A percentile compares a stretch with the other conserved stretches of the same genome.
phyloP scores from a whole-genome alignment of 2,797 vertebrate genomes.

The Amazona ochrocephala region DNA sequence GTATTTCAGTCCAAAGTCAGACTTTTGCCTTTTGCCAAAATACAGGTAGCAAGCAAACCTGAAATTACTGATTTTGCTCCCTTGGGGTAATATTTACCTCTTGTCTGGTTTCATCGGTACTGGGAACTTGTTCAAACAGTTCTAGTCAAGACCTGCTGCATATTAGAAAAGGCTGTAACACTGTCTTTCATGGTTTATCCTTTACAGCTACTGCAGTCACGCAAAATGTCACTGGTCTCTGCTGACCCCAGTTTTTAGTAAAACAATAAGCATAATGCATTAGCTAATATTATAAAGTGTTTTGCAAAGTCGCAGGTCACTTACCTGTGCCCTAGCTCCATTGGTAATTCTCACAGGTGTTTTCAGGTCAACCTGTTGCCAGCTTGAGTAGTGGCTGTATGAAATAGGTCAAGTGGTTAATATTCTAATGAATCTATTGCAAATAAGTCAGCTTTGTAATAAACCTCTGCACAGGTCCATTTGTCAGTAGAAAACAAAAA shows the following conservation, averaged over 20 bases:
- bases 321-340: not conserved
- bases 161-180: not conserved
- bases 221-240: not conserved
- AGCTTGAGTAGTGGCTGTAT: not conserved
- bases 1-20: not conserved
- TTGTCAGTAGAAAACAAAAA: not conserved
- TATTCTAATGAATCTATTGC: slow-evolving; percentile 13
- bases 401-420: slow-evolving; percentile 22
- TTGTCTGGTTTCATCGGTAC: not conserved
- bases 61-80: not conserved
- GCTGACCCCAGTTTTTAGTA: not conserved
- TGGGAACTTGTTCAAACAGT: not conserved
- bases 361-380: not conserved
- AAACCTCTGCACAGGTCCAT: not conserved
- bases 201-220: not conserved
- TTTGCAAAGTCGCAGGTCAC: not conserved
- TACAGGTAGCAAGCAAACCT: not conserved
- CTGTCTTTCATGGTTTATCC: not conserved
- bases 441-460: slow-evolving; percentile 3
- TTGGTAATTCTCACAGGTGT: not conserved
- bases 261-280: slow-evolving; percentile 1
- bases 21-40: not conserved
- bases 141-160: not conserved
- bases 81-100: not conserved
- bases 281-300: not conserved